Base-by-base conservation (phyloP, 2,113 vertebrate species). In the Barnardius zonarius region DNA sequence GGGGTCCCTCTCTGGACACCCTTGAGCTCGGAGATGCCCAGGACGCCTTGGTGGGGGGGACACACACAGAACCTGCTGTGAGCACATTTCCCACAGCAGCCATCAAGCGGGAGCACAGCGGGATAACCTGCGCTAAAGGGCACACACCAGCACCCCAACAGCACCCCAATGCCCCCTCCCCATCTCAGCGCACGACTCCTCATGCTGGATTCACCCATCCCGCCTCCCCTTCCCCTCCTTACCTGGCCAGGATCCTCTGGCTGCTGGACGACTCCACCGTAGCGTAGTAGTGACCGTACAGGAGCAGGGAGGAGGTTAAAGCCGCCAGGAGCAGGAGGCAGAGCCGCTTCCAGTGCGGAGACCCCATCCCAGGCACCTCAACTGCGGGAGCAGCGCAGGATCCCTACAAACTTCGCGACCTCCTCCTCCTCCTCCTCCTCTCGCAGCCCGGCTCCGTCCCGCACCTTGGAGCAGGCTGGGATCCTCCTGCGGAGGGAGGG, bases 241-340 rank as follows among this genome's bases (percentile, higher is more conserved):
- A 98, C 98, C 98, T 97, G 95, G 67, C 69, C 25, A 49, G 2
- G n/a, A 84, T 13, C 70, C 48, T 30, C 66, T 64, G 85, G 49
- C 81, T 35, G 24, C 6, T 8, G 70, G 80, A 48, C 2, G 31
- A 44, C 93, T 62, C 63, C 93, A 49, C 25, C 17, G 86, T 41
- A 2, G 88, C 44, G 59, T 64, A 91, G 95, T 96, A 95, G 77
- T 92, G 95, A 2, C 90, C 43, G 41, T 97, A 84, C 69, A 98
- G 93, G 63, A 98, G n/a, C 57, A 96, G 82, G 5, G 90, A 97
- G 86, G 95, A 62, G 37, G 81, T 86, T 10, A 95, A 57, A n/a
- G 75, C 95, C 0, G 91, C 54, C 83, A 98, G 90, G 5, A 98
- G 80, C 86, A 98, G 10, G 39, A 93, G 76, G 93, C 97, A 95